Evolutionary conservation across 2,113 vertebrate genomes (phyloP), one percentile per base, ranked within the genome.

Genomic region (Cyanoramphus novaezelandiae): DNA sequence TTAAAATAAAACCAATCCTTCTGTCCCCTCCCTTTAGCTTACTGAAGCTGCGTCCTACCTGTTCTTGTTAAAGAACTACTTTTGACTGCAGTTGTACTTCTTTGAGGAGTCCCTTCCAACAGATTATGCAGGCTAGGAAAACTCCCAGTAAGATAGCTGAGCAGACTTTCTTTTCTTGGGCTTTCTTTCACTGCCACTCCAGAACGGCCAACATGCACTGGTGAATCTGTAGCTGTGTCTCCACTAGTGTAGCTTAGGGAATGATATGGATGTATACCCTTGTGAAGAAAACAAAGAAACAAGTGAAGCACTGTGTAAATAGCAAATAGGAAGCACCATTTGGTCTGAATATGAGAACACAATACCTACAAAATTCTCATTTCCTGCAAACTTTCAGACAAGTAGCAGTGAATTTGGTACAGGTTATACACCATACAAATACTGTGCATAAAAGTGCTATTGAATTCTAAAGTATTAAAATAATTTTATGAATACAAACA

Each of bases 261-360:
- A 84, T 99, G 99, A 97, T 99, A 99, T 0, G 99, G 99, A 96
- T 99, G 99, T 50, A 99, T 98, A 68, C 99, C 99, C 99, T 99
- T 77, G 59, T 33, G 93, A 16, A 72, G 16, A 72, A 76, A 92
- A 65, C 17, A 85, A 74, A 87, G 9, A 33, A 75, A 85, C 5
- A 0, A 39, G 35, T 59, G 3, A 88, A 90, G 13, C 17, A 11
- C 11, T 10, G 13, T 8, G 7, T 11, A 24, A 78, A 90, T 7
- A 41, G 57, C 35, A 88, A 75, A 93, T 84, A 63, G 6, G 39
- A 82, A 84, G 14, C 1, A 8, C 47, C 9, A 19, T 43, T 14
- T 70, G 23, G 8, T 70, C 50, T 41, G 53, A 49, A 15, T 15
- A 47, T 0, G 15, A 86, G 33, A 88, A 69, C 39, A 43, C 39